Evolutionary conservation across 2,888 invertebrate genomes (phyloP), one percentile per base, ranked within the genome.

Genomic region (Caenorhabditis panamensis): DNA sequence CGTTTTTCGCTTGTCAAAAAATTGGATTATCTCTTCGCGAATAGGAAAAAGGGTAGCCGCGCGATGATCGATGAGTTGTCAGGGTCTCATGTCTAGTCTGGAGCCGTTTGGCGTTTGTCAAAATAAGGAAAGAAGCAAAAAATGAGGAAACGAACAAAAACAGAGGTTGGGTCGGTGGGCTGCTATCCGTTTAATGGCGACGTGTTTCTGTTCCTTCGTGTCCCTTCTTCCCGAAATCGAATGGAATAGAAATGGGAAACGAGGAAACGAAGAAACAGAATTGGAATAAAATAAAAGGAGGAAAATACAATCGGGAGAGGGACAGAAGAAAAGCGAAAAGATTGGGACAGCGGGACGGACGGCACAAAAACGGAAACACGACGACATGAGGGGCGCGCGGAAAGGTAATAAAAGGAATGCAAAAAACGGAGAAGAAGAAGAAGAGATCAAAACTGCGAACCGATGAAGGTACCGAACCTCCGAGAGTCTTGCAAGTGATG

Each of bases 291-390:
- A 41, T 9, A 41, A 54, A 31, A n/a, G 24, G 28, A 54, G 16
- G 22, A 54, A 54, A 56, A 31, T 28, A 72, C 63, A 61, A 44
- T 53, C 51, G 71, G 22, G 53, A 18, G 26, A 54, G 22, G 44
- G 67, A 68, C 22, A 20, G 26, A 6, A 18, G 26, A 41, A 24
- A 49, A 59, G 59, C 16, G 51, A 49, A 51, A 44, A 44, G 47
- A 72, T 63, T 63, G 56, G 63, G 63, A 72, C 31, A 61, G 69
- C 59, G 61, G 44, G 63, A 47, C 61, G 47, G 28, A 47, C 56
- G 49, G 64, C 73, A 73, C 73, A 59, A 73, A 64, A 73, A 73
- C 73, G 73, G 72, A 72, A 64, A 72, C 71, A 72, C 53, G 28
- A 36, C 68, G 56, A 36, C 59, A 61, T 22, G 51, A 20, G 36